A percentile compares a stretch with the other conserved stretches of the same genome.
Evolutionary conservation across 2,113 vertebrate genomes (phyloP).

Genomic region (Atherinomorus stipes): DNA sequence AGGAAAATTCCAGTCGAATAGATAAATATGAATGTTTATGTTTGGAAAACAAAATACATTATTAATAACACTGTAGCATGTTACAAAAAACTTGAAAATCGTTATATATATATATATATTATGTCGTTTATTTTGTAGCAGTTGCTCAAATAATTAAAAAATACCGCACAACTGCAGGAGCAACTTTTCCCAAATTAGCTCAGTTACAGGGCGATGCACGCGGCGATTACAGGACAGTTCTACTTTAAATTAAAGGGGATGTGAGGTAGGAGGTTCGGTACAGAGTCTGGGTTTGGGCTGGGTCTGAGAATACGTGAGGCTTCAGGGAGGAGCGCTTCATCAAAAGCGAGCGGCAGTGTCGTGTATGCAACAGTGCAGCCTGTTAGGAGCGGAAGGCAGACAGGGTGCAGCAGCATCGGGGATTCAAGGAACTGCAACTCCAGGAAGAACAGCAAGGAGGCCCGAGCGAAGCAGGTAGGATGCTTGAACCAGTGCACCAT

Average conservation of each 20-base stretch:
- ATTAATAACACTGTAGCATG: background rate
- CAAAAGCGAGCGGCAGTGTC: conserved; percentile 46
- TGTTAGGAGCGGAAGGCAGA: conserved; percentile 40
- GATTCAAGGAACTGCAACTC: conserved; percentile 46
- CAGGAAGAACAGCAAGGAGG: conserved; percentile 60
- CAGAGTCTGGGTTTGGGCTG: conserved; percentile 20
- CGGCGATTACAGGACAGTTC: conserved; percentile 60
- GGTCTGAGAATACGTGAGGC: conserved; percentile 20
- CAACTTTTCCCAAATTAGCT: background rate
- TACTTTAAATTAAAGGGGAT: conserved; percentile 56
- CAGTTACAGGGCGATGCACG: conserved; percentile 35
- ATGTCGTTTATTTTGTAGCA: background rate
- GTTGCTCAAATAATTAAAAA: no score
- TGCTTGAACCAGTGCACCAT: conserved; percentile 53
- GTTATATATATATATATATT: background rate
- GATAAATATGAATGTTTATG: background rate
- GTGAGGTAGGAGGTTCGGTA: conserved; percentile 3
- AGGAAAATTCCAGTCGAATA: background rate
- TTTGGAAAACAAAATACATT: background rate
- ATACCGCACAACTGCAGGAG: background rate
- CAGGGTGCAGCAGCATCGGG: conserved; percentile 64
- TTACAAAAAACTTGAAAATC: background rate
- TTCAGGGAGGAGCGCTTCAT: conserved; percentile 68
- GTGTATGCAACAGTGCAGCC: conserved; percentile 47
- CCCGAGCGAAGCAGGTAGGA: conserved; percentile 73